These are phyloP conservation scores for Platypus cylindrus DNA, from an alignment of 2,888 invertebrate genomes.

Conservation along the genomic window DNA sequence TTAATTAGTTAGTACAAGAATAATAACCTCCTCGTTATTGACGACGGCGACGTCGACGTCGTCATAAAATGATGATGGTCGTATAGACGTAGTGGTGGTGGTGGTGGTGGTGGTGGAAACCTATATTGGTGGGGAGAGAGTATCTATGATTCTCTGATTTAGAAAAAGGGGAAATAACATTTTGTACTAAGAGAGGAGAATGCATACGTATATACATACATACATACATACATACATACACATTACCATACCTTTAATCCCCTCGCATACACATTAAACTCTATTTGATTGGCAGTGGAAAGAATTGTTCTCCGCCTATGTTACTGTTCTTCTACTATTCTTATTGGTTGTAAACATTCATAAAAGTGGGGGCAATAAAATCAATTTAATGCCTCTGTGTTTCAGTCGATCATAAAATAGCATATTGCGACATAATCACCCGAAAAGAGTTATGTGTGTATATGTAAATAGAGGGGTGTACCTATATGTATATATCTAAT, in stretches of 20 bases:
- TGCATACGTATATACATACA: too few species aligned
- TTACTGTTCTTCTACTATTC: conserved; percentile 28
- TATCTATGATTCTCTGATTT: too few species aligned
- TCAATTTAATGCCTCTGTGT: conserved; percentile 37
- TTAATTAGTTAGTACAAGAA: conserved; percentile 31
- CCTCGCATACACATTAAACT: conserved; percentile 16
- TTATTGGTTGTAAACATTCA: conserved; percentile 28
- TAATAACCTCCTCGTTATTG: conserved; percentile 24
- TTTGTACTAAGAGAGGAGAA: too few species aligned
- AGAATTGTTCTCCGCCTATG: conserved; percentile 31
- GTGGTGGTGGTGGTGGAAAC: conserved; percentile 6
- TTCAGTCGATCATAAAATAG: conserved; percentile 27
- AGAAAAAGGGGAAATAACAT: too few species aligned
- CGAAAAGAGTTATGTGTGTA: conserved; percentile 6
- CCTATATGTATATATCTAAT: too few species aligned
- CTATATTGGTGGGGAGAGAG: conserved; percentile 19
- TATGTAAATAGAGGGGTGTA: neutral
- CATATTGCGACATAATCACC: conserved; percentile 22
- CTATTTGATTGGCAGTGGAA: conserved; percentile 32
- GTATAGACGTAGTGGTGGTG: too few species aligned
- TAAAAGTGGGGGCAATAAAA: conserved; percentile 36
- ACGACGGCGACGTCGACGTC: too few species aligned
- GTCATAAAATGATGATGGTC: too few species aligned
- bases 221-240: too few species aligned
- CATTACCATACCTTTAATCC: conserved; percentile 19